phyloP scores from a whole-genome alignment of 1,140 invertebrate species.

The Drosophila carrolli region DNA sequence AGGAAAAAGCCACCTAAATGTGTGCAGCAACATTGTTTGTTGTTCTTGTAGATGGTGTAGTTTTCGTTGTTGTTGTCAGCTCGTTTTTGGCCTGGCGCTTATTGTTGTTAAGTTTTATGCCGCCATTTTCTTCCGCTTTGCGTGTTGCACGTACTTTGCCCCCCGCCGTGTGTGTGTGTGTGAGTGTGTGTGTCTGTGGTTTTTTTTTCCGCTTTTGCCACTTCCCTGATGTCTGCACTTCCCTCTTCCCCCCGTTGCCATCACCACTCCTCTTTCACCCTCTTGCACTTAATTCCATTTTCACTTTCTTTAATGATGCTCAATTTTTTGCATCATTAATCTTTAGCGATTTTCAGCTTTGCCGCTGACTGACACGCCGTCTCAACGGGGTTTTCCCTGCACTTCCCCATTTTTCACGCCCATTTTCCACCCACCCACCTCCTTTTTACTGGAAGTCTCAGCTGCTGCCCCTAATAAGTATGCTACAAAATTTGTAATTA shows the following conservation, averaged over 20 bases:
- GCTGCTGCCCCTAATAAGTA: conserved; percentile 41
- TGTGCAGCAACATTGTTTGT: conserved; percentile 17
- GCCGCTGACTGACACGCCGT: conserved; percentile 56
- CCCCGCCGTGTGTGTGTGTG: not conserved
- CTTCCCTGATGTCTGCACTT: conserved; percentile 9
- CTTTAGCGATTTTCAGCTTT: conserved; percentile 78
- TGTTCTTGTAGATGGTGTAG: conserved; percentile 5
- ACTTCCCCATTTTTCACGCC: not conserved
- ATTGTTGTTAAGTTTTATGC: conserved; percentile 79
- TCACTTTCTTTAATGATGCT: conserved; percentile 80
- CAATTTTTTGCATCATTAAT: conserved; percentile 82
- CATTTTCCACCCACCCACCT: not conserved
- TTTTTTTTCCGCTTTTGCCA: not conserved
- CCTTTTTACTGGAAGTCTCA: conserved; percentile 11
- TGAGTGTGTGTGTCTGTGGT: not conserved
- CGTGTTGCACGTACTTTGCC: conserved; percentile 58
- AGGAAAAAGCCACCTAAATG: conserved; percentile 16
- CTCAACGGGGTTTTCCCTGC: conserved; percentile 41
- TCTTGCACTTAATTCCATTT: conserved; percentile 79
- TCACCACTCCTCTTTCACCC: not conserved
- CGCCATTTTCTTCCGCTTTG: conserved; percentile 68
- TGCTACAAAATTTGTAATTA: conserved; percentile 48
- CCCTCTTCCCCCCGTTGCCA: not conserved
- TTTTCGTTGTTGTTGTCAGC: conserved; percentile 51
- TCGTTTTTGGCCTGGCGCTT: conserved; percentile 64